A percentile compares a stretch with the other conserved stretches of the same genome.
Evolutionary conservation across 2,888 invertebrate genomes (phyloP).

Genomic region (Pelosia muscerda): DNA sequence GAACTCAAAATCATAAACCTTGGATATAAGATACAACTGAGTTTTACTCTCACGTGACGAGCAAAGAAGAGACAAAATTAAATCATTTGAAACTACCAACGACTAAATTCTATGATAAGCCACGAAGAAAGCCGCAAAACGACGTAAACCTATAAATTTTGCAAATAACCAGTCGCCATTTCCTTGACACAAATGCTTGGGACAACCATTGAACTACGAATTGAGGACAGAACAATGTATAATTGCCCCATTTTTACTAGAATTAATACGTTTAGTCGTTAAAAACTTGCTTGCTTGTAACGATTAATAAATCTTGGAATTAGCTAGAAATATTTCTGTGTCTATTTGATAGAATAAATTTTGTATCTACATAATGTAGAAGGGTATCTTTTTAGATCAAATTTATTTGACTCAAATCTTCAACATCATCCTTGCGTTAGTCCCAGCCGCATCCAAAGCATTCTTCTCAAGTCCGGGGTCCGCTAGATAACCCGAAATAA

Average conservation of each 20-base stretch:
- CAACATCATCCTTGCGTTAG: too few relatives aligned
- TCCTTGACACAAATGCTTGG: conserved; percentile 41
- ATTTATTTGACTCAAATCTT: too few relatives aligned
- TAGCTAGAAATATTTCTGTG: neutral
- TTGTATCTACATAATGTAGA: neutral
- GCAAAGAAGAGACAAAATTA: neutral
- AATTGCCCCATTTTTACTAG: conserved; percentile 46
- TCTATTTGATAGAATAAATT: neutral
- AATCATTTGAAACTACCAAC: too few relatives aligned
- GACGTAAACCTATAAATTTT: conserved; percentile 15
- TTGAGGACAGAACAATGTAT: conserved; percentile 33
- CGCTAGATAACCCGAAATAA: too few relatives aligned
- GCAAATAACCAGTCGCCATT: conserved; percentile 16
- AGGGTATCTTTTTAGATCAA: neutral
- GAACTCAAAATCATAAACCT: too few relatives aligned
- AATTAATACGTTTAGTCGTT: conserved; percentile 29
- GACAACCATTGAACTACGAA: conserved; percentile 24
- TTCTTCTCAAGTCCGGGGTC: too few relatives aligned
- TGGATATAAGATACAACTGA: neutral
- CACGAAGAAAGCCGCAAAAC: neutral
- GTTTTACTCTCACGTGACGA: too few relatives aligned
- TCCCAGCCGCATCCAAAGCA: too few relatives aligned
- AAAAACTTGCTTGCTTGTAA: conserved; percentile 15
- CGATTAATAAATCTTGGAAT: conserved; percentile 25
- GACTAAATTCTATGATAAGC: neutral